Evolutionary conservation across 2,888 invertebrate species (phyloP).

Genomic region (Ecliptopera silaceata): DNA sequence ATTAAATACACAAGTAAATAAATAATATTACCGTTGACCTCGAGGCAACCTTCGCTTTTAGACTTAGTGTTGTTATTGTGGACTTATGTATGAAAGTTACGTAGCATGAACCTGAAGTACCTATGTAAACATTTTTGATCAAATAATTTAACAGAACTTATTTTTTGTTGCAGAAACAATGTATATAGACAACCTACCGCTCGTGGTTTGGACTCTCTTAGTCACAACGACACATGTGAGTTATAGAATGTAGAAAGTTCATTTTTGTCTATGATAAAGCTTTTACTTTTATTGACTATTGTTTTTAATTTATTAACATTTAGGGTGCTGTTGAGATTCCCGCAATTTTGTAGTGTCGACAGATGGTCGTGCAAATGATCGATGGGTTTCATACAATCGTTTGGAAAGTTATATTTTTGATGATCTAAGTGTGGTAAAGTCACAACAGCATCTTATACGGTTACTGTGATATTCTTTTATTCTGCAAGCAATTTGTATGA

Average conservation of each 20-base stretch:
- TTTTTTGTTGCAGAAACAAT: slow-evolving; percentile 92
- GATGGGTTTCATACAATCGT: too few relatives aligned
- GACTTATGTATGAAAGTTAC: neutral
- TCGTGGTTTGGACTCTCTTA: slow-evolving; percentile 95
- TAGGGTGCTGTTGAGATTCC: too few relatives aligned
- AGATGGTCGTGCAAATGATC: too few relatives aligned
- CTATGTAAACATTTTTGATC: neutral
- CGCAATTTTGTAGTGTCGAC: too few relatives aligned
- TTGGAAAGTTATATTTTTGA: too few relatives aligned
- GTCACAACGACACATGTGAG: slow-evolving; percentile 92
- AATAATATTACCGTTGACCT: slow-evolving; percentile 55
- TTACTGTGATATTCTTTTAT: too few relatives aligned
- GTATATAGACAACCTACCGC: slow-evolving; percentile 94
- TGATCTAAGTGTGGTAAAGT: too few relatives aligned
- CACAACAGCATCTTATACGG: too few relatives aligned
- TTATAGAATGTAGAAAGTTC: slow-evolving; percentile 49
- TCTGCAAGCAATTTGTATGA: too few relatives aligned
- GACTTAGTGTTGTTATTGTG: slow-evolving; percentile 3
- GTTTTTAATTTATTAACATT: too few relatives aligned
- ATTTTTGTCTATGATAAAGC: neutral
- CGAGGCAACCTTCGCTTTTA: slow-evolving; percentile 61
- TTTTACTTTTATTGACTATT: too few relatives aligned
- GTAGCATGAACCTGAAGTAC: neutral
- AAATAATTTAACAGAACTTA: slow-evolving; percentile 31
- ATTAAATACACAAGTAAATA: neutral